These are phyloP conservation scores for Imbricaverruca yamaguchii DNA, from an alignment of 2,888 invertebrate genomes.

Conservation along the genomic window DNA sequence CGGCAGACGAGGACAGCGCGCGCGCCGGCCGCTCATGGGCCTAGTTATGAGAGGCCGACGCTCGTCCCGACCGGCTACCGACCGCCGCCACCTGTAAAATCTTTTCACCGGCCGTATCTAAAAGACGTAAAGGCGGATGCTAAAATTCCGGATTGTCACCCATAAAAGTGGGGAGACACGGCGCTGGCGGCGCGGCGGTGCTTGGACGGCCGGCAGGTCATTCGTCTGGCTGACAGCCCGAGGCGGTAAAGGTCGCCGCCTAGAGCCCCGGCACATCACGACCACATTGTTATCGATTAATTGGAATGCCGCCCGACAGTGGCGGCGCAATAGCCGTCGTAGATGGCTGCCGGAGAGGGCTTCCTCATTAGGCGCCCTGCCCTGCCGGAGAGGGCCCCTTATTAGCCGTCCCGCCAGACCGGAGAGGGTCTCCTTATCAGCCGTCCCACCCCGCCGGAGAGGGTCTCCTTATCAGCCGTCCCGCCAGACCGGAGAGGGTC, in stretches of 20 bases:
- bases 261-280: background rate
- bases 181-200: background rate
- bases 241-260: background rate
- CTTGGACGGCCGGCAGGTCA: no score
- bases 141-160: slow-evolving; percentile 21
- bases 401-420: no score
- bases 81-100: background rate
- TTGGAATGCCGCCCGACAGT: background rate
- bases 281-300: background rate
- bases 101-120: slow-evolving; percentile 15
- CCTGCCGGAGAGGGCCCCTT: no score
- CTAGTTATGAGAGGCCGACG: background rate
- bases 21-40: background rate
- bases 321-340: background rate
- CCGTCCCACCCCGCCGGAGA: no score
- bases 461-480: no score
- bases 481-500: background rate
- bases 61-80: background rate
- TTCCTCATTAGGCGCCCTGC: no score
- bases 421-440: background rate
- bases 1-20: background rate
- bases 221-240: background rate
- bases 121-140: slow-evolving; percentile 17
- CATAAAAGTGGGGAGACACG: background rate
- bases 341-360: no score